A percentile compares a stretch with the other conserved stretches of the same genome.
Conservation (phyloP, 2,797 vertebrate genomes). For the Esox lucius region DNA sequence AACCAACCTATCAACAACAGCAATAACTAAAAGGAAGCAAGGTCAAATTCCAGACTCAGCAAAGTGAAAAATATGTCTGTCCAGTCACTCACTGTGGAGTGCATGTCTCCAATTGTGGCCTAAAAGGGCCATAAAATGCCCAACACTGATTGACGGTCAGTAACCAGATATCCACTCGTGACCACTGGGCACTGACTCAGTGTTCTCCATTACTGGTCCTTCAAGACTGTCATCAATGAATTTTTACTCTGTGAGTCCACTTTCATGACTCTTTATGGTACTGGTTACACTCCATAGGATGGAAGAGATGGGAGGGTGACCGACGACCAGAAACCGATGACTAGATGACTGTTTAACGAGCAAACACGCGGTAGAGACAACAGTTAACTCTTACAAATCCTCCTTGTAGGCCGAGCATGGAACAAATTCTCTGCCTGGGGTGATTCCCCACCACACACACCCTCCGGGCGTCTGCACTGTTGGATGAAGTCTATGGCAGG, state of each 20-base stretch:
- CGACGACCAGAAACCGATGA: background rate
- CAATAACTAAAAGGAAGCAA: too few relatives aligned
- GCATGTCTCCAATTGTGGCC: background rate
- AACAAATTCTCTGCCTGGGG: background rate
- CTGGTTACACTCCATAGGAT: background rate
- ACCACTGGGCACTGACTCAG: background rate
- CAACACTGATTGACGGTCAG: background rate
- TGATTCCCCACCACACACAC: background rate
- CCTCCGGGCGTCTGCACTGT: background rate
- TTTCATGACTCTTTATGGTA: background rate
- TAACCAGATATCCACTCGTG: background rate
- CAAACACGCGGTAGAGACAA: background rate
- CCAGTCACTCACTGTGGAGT: background rate
- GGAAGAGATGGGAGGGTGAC: background rate
- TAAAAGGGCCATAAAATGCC: background rate
- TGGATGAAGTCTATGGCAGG: too few relatives aligned
- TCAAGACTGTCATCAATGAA: background rate
- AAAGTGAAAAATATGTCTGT: too few relatives aligned
- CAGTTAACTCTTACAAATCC: background rate
- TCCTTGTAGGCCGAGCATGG: background rate
- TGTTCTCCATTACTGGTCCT: background rate
- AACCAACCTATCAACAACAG: too few relatives aligned
- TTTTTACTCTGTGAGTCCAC: background rate
- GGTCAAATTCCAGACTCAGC: too few relatives aligned
- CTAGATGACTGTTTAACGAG: background rate